Conservation (phyloP, 2,113 vertebrate genomes). For the Pampusana beccarii region DNA sequence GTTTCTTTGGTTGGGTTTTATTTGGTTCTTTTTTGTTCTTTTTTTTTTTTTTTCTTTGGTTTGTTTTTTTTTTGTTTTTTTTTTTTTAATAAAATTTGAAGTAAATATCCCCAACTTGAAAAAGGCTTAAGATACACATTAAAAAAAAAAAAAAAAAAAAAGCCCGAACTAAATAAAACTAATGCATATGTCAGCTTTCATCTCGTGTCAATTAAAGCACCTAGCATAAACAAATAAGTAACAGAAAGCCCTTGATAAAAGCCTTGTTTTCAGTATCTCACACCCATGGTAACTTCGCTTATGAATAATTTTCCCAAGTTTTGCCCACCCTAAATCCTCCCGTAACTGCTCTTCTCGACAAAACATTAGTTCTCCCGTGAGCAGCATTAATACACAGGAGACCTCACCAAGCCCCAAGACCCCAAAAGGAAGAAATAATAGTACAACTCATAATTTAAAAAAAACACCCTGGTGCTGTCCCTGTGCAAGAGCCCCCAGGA, state of each 20-base stretch:
- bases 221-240: background rate
- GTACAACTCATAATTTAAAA: too few relatives aligned
- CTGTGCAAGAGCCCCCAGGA: background rate
- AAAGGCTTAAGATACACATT: background rate
- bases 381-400: background rate
- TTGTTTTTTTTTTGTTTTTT: too few relatives aligned
- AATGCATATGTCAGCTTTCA: background rate
- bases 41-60: background rate
- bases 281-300: background rate
- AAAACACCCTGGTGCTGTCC: background rate
- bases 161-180: background rate
- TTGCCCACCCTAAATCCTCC: background rate
- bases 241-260: background rate
- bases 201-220: background rate
- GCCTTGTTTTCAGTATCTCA: background rate
- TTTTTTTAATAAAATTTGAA: background rate
- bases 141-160: background rate
- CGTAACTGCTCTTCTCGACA: too few relatives aligned
- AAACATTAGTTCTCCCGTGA: background rate
- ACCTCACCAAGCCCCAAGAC: background rate
- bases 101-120: background rate
- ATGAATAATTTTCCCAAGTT: background rate
- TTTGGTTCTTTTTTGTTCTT: too few relatives aligned
- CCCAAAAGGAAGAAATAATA: background rate
- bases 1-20: background rate